phyloP scores from a whole-genome alignment of 1,140 invertebrate genomes.

The Atopsyche davidsoni region DNA sequence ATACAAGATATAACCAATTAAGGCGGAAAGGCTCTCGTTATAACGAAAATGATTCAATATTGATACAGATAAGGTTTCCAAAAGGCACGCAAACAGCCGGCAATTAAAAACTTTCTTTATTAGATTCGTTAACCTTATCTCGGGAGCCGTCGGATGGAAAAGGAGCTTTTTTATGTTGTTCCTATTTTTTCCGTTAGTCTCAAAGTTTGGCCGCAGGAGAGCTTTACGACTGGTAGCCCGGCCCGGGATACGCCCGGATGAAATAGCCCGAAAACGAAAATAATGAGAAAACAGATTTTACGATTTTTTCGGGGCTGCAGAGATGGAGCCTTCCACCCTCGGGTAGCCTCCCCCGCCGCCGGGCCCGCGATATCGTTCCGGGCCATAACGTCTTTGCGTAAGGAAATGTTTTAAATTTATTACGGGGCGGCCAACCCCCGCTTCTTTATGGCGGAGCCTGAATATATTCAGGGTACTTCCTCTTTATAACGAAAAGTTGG shows the following conservation, averaged over 20 bases:
- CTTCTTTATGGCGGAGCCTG: constrained; percentile 23
- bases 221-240: constrained; percentile 22
- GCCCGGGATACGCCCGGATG: constrained; percentile 11
- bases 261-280: constrained; percentile 31
- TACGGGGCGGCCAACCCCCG: constrained; percentile 18
- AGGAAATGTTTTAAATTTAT: constrained; percentile 29
- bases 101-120: constrained; percentile 27
- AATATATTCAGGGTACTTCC: constrained; percentile 13
- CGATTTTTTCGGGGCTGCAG: constrained; percentile 10
- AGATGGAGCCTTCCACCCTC: background rate
- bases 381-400: constrained; percentile 25
- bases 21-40: no score
- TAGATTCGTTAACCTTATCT: constrained; percentile 29
- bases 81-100: constrained; percentile 12
- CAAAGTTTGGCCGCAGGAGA: constrained; percentile 17
- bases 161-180: constrained; percentile 21
- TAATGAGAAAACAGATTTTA: constrained; percentile 31
- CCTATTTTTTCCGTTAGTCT: constrained; percentile 15
- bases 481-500: constrained; percentile 25
- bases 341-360: background rate
- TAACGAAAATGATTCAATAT: no score
- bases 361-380: constrained; percentile 17
- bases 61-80: constrained; percentile 17
- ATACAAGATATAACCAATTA: no score
- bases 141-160: constrained; percentile 10